These are phyloP conservation scores for Empidonax traillii DNA, from an alignment of 2,113 vertebrate genomes.

Conservation along the genomic window DNA sequence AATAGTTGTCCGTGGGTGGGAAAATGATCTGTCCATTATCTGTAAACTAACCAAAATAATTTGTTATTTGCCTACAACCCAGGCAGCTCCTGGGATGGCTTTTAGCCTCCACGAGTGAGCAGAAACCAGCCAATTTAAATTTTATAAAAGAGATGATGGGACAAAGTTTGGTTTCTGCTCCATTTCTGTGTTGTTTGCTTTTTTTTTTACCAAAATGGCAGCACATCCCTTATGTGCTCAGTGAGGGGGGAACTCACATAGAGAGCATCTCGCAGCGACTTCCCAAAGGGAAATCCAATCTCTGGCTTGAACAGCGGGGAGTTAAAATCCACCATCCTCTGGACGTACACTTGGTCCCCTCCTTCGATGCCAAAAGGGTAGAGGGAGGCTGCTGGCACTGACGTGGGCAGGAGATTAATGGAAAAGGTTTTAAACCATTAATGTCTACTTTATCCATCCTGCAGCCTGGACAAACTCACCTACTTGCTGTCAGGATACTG, in stretches of 20 bases:
- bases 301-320: conserved; percentile 64
- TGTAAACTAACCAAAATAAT: conserved; percentile 72
- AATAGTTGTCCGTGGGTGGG: conserved; percentile 55
- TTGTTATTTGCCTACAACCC: not conserved
- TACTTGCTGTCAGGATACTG: not conserved
- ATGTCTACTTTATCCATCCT: not conserved
- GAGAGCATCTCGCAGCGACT: conserved; percentile 49
- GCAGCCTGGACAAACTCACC: not conserved
- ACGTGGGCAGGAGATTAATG: not conserved
- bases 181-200: not conserved
- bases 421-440: not conserved
- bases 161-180: not conserved
- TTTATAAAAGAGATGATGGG: not conserved
- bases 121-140: not conserved
- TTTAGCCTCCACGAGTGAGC: not conserved
- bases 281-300: conserved; percentile 75
- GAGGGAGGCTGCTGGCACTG: conserved; percentile 6
- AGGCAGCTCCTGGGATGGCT: not conserved
- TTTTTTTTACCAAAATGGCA: not conserved
- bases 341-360: conserved; percentile 24
- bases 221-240: not conserved
- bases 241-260: conserved; percentile 60
- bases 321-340: conserved; percentile 64
- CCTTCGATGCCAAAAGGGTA: conserved; percentile 20
- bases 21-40: conserved; percentile 80